Percentiles rank a stretch among this genome's conserved stretches.
Conservation (phyloP, 1,140 invertebrate species). For the Asobara japonica region DNA sequence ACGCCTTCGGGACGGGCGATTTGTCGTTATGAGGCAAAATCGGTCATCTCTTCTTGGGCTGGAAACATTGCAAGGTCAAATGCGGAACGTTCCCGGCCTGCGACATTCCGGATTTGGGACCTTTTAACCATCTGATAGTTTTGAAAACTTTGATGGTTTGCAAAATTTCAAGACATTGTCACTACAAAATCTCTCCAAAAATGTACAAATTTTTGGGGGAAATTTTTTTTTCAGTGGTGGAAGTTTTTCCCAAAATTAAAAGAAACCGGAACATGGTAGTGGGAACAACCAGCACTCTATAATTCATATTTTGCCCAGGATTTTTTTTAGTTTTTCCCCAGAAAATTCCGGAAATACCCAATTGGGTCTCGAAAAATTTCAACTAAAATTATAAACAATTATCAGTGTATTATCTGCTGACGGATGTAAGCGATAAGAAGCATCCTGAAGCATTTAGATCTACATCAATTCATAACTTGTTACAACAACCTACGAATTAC, state of each 20-base stretch:
- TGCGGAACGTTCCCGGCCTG: no score
- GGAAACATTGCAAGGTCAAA: not conserved
- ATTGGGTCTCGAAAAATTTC: not conserved
- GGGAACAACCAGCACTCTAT: no score
- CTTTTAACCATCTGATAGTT: no score
- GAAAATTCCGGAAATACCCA: not conserved
- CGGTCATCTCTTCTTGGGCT: slow-evolving; percentile 27
- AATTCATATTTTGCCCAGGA: no score
- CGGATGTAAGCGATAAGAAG: not conserved
- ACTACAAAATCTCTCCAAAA: no score
- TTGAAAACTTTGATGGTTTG: no score
- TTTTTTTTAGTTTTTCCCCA: not conserved
- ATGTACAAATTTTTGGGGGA: no score
- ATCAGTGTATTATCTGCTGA: not conserved
- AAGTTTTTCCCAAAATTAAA: no score
- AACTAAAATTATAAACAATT: not conserved
- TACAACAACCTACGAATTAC: slow-evolving; percentile 7
- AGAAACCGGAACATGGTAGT: no score
- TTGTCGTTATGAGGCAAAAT: slow-evolving; percentile 42
- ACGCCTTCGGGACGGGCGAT: slow-evolving; percentile 48
- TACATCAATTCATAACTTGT: not conserved
- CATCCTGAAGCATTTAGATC: not conserved
- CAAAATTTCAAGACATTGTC: no score
- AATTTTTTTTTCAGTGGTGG: no score
- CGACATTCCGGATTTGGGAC: no score